Percentiles rank a stretch among this genome's conserved stretches.
Conservation (phyloP, 2,797 vertebrate genomes). For the Mus spretus region DNA sequence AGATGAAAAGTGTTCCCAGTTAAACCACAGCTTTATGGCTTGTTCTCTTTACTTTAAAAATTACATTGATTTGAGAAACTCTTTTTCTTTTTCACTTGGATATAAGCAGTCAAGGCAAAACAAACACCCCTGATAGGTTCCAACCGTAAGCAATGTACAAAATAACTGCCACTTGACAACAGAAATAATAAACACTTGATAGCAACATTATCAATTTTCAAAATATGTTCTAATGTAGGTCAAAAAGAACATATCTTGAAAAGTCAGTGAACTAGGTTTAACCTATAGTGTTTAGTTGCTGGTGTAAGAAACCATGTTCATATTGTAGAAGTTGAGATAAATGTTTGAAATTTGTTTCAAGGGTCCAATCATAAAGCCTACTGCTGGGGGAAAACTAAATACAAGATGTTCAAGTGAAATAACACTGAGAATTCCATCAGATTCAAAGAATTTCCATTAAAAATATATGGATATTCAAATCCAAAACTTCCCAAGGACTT, state of each 20-base stretch:
- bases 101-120: background rate
- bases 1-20: background rate
- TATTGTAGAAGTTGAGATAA: background rate
- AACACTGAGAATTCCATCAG: background rate
- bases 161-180: background rate
- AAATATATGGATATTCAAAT: background rate
- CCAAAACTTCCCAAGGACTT: background rate
- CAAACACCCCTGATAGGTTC: background rate
- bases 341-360: background rate
- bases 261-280: background rate
- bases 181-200: background rate
- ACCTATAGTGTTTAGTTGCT: background rate
- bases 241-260: background rate
- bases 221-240: background rate
- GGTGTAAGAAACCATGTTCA: background rate
- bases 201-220: background rate
- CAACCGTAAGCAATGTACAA: background rate
- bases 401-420: background rate
- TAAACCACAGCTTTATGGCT: background rate
- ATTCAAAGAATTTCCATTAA: background rate
- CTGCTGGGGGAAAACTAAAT: background rate
- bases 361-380: background rate
- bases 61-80: background rate
- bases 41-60: background rate
- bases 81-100: constrained; percentile 29